Conservation (phyloP, 2,113 vertebrate species). For the Sturnus vulgaris region DNA sequence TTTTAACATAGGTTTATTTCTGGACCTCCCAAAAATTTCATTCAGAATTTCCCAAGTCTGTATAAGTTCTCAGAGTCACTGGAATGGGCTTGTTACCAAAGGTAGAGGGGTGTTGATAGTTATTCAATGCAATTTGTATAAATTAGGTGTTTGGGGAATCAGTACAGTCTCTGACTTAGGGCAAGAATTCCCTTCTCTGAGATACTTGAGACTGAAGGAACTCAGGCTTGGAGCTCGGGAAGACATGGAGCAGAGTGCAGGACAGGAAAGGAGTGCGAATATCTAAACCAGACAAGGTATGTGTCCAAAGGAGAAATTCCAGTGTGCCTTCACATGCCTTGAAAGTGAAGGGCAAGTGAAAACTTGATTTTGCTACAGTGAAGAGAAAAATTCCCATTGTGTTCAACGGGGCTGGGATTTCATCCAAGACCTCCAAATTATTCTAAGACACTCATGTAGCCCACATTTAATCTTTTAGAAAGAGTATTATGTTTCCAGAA, state of each 20-base stretch:
- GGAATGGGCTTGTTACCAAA: not conserved
- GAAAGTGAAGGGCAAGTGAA: not conserved
- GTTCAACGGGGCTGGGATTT: constrained; percentile 1
- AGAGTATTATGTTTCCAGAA: constrained; percentile 7
- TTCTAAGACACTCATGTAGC: not conserved
- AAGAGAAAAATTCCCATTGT: constrained; percentile 2
- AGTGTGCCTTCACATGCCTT: not conserved
- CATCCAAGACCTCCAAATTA: constrained; percentile 18
- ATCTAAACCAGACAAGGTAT: not conserved
- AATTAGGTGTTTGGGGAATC: not conserved
- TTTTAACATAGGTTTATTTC: not conserved
- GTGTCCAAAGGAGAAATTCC: not conserved
- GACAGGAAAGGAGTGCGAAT: not conserved
- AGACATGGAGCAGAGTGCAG: not conserved
- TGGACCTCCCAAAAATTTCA: not conserved
- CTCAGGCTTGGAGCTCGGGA: not conserved
- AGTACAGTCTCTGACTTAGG: not conserved
- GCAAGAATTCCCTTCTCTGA: not conserved
- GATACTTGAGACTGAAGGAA: not conserved
- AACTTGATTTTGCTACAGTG: not conserved
- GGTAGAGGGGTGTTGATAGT: not conserved
- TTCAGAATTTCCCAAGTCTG: not conserved
- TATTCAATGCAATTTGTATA: not conserved
- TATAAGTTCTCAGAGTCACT: not conserved
- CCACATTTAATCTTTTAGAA: constrained; percentile 5